phyloP scores from a whole-genome alignment of 2,113 vertebrate genomes.

The Dicaeum eximium region DNA sequence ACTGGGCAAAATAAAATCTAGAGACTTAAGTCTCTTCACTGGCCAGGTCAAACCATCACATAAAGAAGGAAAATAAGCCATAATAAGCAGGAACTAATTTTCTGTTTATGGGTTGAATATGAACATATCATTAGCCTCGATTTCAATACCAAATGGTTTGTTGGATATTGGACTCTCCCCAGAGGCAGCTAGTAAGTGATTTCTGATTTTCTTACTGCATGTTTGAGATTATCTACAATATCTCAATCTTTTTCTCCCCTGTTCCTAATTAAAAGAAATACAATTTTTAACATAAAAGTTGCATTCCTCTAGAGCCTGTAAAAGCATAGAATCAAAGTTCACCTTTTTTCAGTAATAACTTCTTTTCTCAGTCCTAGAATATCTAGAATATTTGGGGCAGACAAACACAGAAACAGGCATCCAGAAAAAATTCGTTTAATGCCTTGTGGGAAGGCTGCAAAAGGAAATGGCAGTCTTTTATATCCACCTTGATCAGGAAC shows the following conservation, averaged over 20 bases:
- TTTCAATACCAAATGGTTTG: neutral
- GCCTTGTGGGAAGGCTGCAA: neutral
- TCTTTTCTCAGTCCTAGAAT: neutral
- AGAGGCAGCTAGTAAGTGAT: neutral
- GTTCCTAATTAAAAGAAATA: neutral
- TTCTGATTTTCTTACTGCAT: neutral
- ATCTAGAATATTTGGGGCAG: neutral
- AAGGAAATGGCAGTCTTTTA: neutral
- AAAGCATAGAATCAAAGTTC: neutral
- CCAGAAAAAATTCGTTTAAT: neutral
- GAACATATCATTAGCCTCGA: neutral
- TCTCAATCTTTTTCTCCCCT: neutral
- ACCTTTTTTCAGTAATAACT: neutral
- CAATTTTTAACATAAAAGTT: neutral
- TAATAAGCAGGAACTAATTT: neutral
- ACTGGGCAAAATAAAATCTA: neutral
- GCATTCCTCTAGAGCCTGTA: neutral
- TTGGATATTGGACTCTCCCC: neutral
- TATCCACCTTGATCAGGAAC: neutral
- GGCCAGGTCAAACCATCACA: neutral
- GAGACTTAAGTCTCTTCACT: neutral
- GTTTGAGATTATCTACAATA: neutral
- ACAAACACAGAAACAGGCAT: neutral
- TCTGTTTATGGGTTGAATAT: neutral
- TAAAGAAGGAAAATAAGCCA: neutral